Conservation (phyloP, 2,113 vertebrate genomes). For the Noturus placidus region DNA sequence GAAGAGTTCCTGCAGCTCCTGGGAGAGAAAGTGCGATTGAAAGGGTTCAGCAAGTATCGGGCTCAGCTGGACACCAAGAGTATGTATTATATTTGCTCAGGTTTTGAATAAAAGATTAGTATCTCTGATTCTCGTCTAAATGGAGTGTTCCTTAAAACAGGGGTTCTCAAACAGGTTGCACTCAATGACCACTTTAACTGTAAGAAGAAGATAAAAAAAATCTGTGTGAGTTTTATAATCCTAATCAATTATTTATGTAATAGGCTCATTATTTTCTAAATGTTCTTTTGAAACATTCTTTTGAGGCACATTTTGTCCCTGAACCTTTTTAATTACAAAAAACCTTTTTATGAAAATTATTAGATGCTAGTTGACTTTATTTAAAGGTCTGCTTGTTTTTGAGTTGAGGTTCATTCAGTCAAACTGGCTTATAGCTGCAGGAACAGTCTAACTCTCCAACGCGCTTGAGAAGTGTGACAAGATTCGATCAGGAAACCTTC, state of each 20-base stretch:
- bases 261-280: neutral
- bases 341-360: neutral
- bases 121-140: neutral
- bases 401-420: neutral
- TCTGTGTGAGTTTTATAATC: neutral
- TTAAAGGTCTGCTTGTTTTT: neutral
- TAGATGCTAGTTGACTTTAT: neutral
- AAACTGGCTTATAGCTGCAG: neutral
- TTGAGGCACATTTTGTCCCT: neutral
- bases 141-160: neutral
- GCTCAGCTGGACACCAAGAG: slow-evolving; percentile 98
- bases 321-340: neutral
- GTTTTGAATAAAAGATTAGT: neutral
- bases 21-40: slow-evolving; percentile 91
- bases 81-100: slow-evolving; percentile 65
- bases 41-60: slow-evolving; percentile 95
- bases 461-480: neutral
- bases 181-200: neutral
- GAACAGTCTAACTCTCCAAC: neutral
- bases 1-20: slow-evolving; percentile 96
- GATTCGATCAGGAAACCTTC: neutral
- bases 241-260: neutral
- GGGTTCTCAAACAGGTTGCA: neutral
- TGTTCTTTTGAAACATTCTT: neutral
- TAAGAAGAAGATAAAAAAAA: neutral